Evolutionary conservation across 2,113 vertebrate species (phyloP), one percentile per base, ranked within the genome.

Genomic region (Brachypteracias leptosomus): DNA sequence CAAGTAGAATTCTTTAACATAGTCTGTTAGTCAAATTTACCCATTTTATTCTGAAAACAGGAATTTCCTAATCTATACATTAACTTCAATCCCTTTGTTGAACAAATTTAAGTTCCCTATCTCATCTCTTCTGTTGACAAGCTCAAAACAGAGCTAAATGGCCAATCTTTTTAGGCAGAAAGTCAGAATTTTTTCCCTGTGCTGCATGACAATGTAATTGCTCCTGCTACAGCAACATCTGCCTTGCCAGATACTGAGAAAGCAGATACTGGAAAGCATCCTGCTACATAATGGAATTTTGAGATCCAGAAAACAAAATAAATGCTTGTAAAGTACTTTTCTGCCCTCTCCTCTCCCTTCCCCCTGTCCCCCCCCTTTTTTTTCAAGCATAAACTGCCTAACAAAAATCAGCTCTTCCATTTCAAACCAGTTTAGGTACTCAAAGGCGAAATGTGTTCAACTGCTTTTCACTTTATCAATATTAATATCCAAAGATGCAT

Each of bases 221-320:
- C 79, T 88, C 68, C 47, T 89, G 35, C 76, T 87, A 73, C 68
- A 90, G 65, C 42, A 95, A 74, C 89, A 95, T 78, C 79, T 93
- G 86, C 79, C 61, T 86, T 80, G 81, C 83, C 91, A 95, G 52
- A 88, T 33, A 94, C 55, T 40, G 26, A 92, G 89, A 96, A 80
- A 80, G 54, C 88, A 87, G 65, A 93, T 25, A 89, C 36, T 81
- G 74, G 81, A 93, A 94, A 88, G 38, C 71, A 62, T 67, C n/a
- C 59, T 86, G 65, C 63, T 67, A 75, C 31, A 40, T 75, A 91
- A 95, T 33, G 47, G 65, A 76, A 94, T 79, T 91, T 47, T 44
- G 57, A 90, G 20, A 51, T 61, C 20, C 47, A 87, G 42, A 84
- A 76, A 58, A 74, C 55, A 79, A 66, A 88, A 71, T 5, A 95